A percentile compares a stretch with the other conserved stretches of the same genome.
Conservation (phyloP, 2,113 vertebrate species). For the Pica pica region DNA sequence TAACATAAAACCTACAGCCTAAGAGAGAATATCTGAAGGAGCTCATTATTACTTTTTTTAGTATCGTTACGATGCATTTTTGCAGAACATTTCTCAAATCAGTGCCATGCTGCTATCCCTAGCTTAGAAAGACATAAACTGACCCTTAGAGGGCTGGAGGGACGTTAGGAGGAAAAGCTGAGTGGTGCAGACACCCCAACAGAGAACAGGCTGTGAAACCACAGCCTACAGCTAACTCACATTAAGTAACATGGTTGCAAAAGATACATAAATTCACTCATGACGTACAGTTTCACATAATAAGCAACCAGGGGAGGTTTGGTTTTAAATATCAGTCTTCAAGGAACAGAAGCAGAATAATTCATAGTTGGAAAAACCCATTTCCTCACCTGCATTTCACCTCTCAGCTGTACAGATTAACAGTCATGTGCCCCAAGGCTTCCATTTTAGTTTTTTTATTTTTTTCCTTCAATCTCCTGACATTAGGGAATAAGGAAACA, state of each 20-base stretch:
- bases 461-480: background rate
- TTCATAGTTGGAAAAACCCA: background rate
- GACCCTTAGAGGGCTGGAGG: background rate
- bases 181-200: background rate
- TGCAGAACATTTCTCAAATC: background rate
- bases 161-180: fast-evolving
- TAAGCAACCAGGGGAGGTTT: background rate
- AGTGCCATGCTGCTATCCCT: background rate
- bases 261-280: background rate
- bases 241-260: background rate
- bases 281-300: background rate
- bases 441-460: background rate
- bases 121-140: background rate
- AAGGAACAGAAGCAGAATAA: background rate
- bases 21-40: background rate
- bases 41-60: background rate
- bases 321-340: background rate
- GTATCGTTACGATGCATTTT: background rate
- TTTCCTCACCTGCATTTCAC: background rate
- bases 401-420: background rate
- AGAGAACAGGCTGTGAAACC: background rate
- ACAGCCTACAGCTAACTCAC: background rate
- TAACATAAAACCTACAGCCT: background rate
- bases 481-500: background rate
- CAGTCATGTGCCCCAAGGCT: background rate